phyloP scores from a whole-genome alignment of 2,888 invertebrate genomes.

The Apeira syringaria region DNA sequence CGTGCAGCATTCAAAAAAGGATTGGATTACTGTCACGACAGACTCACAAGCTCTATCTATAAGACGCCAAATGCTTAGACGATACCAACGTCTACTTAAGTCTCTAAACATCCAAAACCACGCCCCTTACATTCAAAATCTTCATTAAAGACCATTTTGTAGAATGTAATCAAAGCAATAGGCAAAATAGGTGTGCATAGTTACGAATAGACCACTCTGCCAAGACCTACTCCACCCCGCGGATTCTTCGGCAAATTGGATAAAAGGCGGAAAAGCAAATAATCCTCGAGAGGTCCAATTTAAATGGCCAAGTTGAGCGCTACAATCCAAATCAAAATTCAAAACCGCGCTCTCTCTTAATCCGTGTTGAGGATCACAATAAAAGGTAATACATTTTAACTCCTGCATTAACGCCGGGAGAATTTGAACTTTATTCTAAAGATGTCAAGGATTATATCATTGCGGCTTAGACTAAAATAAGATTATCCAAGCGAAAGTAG shows the following conservation, averaged over 20 bases:
- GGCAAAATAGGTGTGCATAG: constrained; percentile 78
- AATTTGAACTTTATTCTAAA: constrained; percentile 56
- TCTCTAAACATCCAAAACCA: constrained; percentile 57
- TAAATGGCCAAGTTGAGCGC: constrained; percentile 63
- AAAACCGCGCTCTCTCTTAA: constrained; percentile 83
- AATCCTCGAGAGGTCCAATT: constrained; percentile 67
- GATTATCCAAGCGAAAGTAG: constrained; percentile 83
- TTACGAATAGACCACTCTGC: constrained; percentile 54
- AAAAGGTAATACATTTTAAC: constrained; percentile 84
- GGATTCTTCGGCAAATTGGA: constrained; percentile 35
- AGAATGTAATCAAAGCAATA: constrained; percentile 79
- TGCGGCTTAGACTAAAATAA: constrained; percentile 64
- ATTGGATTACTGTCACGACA: too few species aligned
- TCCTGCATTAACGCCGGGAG: constrained; percentile 43
- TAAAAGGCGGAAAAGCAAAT: constrained; percentile 56
- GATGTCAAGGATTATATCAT: constrained; percentile 49
- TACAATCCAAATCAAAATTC: constrained; percentile 83
- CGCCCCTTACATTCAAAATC: constrained; percentile 69
- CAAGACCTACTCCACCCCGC: constrained; percentile 45
- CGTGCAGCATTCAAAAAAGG: too few species aligned
- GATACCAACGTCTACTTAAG: constrained; percentile 52
- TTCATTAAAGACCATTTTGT: constrained; percentile 73
- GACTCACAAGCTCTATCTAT: constrained; percentile 1
- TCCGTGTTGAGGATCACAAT: constrained; percentile 84
- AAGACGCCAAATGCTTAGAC: constrained; percentile 31